Evolutionary conservation across 2,797 vertebrate species (phyloP), one percentile per base, ranked within the genome.

Genomic region (Cuculus canorus): DNA sequence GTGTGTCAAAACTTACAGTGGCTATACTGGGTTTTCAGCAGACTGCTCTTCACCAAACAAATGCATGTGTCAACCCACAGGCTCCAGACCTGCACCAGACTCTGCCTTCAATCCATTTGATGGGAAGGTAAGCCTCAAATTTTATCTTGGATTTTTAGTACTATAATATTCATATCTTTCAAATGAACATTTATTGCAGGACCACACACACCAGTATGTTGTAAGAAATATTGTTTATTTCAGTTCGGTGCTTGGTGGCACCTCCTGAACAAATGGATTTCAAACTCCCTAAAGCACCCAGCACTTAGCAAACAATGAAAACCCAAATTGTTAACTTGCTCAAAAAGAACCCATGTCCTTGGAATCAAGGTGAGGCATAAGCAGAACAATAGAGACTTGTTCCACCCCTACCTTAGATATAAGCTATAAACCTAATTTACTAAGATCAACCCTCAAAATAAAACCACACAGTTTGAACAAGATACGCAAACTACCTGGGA

Each of bases 361-460:
- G 17, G 12, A 53, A 82, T 53, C 18, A 39, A 78, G 35, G n/a
- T 60, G n/a, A 91, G 41, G 33, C n/a, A 57, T 15, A 69, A 59
- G 35, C 17, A 69, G 23, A 61, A 13, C 33, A 57, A 77, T 1
- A 47, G 9, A 82, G 48, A 53, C 3, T 35, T 28, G 16, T n/a
- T 15, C 53, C 33, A 59, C 37, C 17, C 7, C 45, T 41, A 45
- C 7, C 27, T 54, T 63, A 48, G 23, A 22, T 10, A 68, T 39
- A 78, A 93, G 86, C 35, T 88, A 65, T 61, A 81, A 75, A 86
- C 4, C 27, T 72, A n/a, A 70, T 56, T 93, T 76, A 54, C 13
- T 27, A 93, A 82, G 37, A 68, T 45, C 69, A 79, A 39, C 39
- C 68, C 94, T 81, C 70, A 73, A 81, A 92, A 73, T 56, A 93